These are phyloP conservation scores for Azemiops feae DNA, from an alignment of 2,113 vertebrate species.

Conservation along the genomic window DNA sequence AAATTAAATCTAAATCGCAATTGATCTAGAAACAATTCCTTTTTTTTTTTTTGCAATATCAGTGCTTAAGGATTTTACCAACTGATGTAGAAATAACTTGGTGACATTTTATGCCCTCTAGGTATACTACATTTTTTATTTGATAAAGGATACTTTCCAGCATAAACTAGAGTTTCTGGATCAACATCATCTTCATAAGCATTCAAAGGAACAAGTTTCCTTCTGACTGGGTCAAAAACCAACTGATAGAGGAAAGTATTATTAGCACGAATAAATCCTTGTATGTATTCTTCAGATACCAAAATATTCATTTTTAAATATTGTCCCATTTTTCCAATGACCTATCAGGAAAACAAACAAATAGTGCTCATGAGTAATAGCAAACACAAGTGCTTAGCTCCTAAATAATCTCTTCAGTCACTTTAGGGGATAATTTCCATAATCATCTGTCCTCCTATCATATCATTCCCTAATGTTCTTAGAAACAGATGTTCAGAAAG, in stretches of 20 bases:
- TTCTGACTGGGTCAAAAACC: slow-evolving; percentile 87
- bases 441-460: neutral
- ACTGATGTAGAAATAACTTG: neutral
- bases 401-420: neutral
- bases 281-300: slow-evolving; percentile 86
- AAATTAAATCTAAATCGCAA: neutral
- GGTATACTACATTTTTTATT: neutral
- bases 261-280: slow-evolving; percentile 89
- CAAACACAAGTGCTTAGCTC: neutral
- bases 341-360: slow-evolving; percentile 65
- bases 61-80: neutral
- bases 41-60: neutral
- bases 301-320: slow-evolving; percentile 91
- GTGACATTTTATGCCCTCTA: neutral
- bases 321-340: slow-evolving; percentile 95
- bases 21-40: neutral
- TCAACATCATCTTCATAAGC: slow-evolving; percentile 81
- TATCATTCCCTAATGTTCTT: neutral
- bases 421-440: neutral
- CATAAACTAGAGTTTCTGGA: slow-evolving; percentile 80
- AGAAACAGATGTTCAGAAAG: neutral
- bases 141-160: slow-evolving; percentile 90
- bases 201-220: slow-evolving; percentile 89
- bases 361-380: neutral
- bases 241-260: slow-evolving; percentile 98